These are phyloP conservation scores for Lemur catta DNA, from an alignment of 2,797 vertebrate species.

Conservation along the genomic window DNA sequence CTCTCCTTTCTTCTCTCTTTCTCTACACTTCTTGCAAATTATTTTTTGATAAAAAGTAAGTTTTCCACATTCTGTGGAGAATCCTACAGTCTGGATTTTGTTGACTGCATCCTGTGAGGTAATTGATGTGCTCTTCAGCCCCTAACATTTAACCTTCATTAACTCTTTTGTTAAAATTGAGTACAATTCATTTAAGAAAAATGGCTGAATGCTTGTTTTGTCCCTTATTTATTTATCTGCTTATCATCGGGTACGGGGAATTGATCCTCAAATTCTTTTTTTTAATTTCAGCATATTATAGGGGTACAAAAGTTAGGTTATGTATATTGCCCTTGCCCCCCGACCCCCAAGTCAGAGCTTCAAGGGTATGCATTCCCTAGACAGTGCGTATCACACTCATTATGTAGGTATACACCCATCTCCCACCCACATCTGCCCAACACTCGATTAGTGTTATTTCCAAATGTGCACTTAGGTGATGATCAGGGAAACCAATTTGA, in stretches of 20 bases:
- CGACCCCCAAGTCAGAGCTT: too few species aligned
- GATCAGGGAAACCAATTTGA: too few species aligned
- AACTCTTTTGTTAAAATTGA: slow-evolving; percentile 12
- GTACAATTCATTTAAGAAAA: background rate
- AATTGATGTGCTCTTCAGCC: background rate
- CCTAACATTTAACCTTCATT: background rate
- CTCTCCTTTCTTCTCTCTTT: background rate
- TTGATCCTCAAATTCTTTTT: background rate
- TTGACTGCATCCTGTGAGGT: background rate
- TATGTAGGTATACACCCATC: too few species aligned
- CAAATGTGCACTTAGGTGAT: too few species aligned
- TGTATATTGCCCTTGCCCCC: too few species aligned
- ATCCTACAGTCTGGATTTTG: background rate
- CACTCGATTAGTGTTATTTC: too few species aligned
- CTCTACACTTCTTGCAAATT: background rate
- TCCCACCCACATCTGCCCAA: too few species aligned
- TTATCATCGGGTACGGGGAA: background rate
- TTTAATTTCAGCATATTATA: too few species aligned
- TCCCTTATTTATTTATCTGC: background rate
- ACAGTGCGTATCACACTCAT: too few species aligned
- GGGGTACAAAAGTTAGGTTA: too few species aligned
- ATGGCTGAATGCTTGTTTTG: background rate
- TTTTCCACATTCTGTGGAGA: background rate
- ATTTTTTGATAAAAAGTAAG: background rate
- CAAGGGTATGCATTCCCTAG: too few species aligned